Evolutionary conservation across 2,797 vertebrate species (phyloP), one percentile per base, ranked within the genome.

Genomic region (Diglossa cyanea): DNA sequence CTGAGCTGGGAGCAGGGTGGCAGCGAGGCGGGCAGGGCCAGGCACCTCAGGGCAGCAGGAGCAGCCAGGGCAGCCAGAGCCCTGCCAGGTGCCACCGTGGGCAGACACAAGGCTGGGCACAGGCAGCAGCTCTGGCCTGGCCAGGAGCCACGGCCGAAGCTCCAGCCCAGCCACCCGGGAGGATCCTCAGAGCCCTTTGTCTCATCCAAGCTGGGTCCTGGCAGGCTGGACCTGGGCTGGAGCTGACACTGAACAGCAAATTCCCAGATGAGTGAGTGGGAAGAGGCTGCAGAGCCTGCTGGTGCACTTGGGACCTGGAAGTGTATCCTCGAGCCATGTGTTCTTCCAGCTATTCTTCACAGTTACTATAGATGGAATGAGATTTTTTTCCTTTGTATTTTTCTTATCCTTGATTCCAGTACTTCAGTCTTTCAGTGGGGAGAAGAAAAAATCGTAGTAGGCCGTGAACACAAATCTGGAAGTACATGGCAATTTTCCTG

Each of bases 281-380:
- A 51, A 39, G 40, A 55, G 53, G 40, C 53, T 78, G 57, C 57
- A 63, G 66, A 74, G n/a, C 39, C 44, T 70, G 35, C n/a, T 66
- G 11, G 7, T 50, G 50, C 14, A 1, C 26, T 30, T 24, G 4
- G 40, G 14, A 18, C 9, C 25, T 48, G n/a, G 19, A 44, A 58
- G n/a, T 31, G 53, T 30, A n/a, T 25, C 40, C 50, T 60, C 0
- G 0, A 83, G 26, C 14, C 3, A 5, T 37, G 4, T 1, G 74
- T 48, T 74, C 67, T 76, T 51, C 83, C 54, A 67, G 5, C 26
- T 17, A 0, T 37, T 72, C 68, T 18, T 78, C n/a, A 17, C 19
- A 26, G 12, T 57, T 58, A 6, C 54, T 58, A 1, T 31, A 62
- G 10, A n/a, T n/a, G 18, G 20, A 45, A 7, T 66, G 40, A 53